Evolutionary conservation across 2,113 vertebrate genomes (phyloP).

Genomic region (Hydrolagus affinis): DNA sequence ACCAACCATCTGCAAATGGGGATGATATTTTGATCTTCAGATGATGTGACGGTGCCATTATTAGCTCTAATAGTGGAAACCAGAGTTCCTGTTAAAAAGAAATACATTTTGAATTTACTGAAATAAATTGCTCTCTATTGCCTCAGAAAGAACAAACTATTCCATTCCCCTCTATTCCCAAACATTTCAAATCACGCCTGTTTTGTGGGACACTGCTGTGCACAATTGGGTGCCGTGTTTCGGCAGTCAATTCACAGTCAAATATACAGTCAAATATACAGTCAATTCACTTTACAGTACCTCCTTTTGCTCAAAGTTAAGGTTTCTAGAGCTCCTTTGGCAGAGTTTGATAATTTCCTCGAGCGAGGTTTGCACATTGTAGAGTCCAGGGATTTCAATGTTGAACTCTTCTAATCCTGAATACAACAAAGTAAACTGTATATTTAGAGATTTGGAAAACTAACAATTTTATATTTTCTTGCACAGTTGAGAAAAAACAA

Average conservation of each 20-base stretch:
- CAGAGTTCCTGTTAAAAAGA: constrained; percentile 32
- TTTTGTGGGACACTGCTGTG: too few species aligned
- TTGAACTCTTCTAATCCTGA: neutral
- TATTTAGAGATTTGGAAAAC: too few species aligned
- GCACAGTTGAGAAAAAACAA: too few species aligned
- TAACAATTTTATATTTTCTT: too few species aligned
- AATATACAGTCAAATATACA: too few species aligned
- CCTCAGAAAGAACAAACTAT: too few species aligned
- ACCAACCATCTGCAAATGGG: neutral
- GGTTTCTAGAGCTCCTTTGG: constrained; percentile 23
- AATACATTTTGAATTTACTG: neutral
- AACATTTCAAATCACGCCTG: too few species aligned
- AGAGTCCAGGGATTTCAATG: neutral
- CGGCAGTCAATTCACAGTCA: too few species aligned
- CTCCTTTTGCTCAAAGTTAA: constrained; percentile 28
- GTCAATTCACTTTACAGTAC: too few species aligned
- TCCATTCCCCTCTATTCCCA: too few species aligned
- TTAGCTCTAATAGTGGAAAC: constrained; percentile 31
- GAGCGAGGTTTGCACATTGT: neutral
- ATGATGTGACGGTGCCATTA: constrained; percentile 28
- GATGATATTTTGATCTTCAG: neutral
- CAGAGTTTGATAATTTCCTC: constrained; percentile 27
- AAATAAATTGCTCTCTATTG: neutral
- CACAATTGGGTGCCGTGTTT: too few species aligned
- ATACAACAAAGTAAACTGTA: neutral